These are phyloP conservation scores for Coturnix japonica DNA, from an alignment of 2,113 vertebrate species.

Conservation along the genomic window DNA sequence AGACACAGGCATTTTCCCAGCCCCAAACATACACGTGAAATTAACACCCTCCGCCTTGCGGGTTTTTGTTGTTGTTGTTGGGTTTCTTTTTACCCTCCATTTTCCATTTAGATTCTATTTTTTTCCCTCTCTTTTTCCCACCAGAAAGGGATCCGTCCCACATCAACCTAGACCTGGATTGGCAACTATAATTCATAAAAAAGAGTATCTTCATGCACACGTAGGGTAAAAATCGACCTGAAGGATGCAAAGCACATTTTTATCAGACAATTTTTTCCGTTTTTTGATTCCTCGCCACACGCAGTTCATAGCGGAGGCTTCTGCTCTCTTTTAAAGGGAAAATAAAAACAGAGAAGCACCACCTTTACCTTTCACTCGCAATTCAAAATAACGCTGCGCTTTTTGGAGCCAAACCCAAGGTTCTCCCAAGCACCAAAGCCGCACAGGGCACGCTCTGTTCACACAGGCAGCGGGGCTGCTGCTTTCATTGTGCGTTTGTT, in stretches of 20 bases:
- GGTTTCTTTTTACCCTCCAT: background rate
- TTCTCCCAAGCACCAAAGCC: slow-evolving; percentile 51
- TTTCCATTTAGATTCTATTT: background rate
- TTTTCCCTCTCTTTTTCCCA: background rate
- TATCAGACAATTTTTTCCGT: background rate
- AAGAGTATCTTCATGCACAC: slow-evolving; percentile 30
- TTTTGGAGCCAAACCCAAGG: slow-evolving; percentile 69
- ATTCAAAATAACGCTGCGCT: slow-evolving; percentile 57
- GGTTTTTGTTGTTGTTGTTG: no score
- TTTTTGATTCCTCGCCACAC: slow-evolving; percentile 28
- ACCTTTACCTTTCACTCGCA: slow-evolving; percentile 27
- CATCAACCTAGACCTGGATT: background rate
- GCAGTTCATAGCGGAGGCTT: slow-evolving; percentile 37
- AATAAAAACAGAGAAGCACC: slow-evolving; percentile 18
- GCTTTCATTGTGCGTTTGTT: slow-evolving; percentile 47
- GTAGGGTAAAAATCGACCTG: slow-evolving; percentile 44
- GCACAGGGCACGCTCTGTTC: slow-evolving; percentile 7
- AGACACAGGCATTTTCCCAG: slow-evolving; percentile 13
- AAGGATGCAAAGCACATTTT: slow-evolving; percentile 60
- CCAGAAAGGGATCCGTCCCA: slow-evolving; percentile 40
- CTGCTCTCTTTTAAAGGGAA: slow-evolving; percentile 19
- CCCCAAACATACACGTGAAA: background rate
- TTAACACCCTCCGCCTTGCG: background rate
- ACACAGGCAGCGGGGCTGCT: slow-evolving; percentile 33
- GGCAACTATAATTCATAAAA: slow-evolving; percentile 17